Percentiles rank a stretch among this genome's conserved stretches.
phyloP scores from a whole-genome alignment of 2,113 vertebrate species.

The Gallinago jamesoni region DNA sequence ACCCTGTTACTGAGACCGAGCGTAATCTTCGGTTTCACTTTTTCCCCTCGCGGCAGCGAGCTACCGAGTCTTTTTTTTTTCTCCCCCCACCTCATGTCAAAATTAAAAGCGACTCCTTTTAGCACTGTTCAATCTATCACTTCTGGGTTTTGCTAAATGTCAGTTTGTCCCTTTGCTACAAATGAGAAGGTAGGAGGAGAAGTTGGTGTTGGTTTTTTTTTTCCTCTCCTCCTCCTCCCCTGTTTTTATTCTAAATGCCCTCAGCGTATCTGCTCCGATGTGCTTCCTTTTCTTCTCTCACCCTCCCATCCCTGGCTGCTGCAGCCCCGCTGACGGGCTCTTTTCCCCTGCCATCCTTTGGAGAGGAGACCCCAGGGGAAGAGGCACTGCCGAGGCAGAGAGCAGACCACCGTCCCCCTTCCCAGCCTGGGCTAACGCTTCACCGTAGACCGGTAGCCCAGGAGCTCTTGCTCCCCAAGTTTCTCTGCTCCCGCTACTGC shows the following conservation, averaged over 20 bases:
- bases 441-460: fast-evolving
- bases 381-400: fast-evolving
- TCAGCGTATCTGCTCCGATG: not conserved
- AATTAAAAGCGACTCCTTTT: not conserved
- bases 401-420: not conserved
- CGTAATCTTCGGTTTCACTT: conserved; percentile 13
- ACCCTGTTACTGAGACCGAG: not conserved
- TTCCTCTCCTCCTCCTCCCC: not conserved
- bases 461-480: not conserved
- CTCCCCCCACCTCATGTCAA: not conserved
- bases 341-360: not conserved
- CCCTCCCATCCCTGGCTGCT: not conserved
- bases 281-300: not conserved
- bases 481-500: not conserved
- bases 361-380: not conserved
- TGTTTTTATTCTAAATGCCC: not conserved
- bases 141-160: not conserved
- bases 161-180: not conserved
- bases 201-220: not conserved
- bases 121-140: not conserved
- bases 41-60: not conserved
- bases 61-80: not conserved
- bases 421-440: fast-evolving
- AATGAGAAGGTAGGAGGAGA: not conserved
- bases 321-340: not conserved